Conservation (phyloP, 1,140 invertebrate species). For the Zaprionus nigranus region DNA sequence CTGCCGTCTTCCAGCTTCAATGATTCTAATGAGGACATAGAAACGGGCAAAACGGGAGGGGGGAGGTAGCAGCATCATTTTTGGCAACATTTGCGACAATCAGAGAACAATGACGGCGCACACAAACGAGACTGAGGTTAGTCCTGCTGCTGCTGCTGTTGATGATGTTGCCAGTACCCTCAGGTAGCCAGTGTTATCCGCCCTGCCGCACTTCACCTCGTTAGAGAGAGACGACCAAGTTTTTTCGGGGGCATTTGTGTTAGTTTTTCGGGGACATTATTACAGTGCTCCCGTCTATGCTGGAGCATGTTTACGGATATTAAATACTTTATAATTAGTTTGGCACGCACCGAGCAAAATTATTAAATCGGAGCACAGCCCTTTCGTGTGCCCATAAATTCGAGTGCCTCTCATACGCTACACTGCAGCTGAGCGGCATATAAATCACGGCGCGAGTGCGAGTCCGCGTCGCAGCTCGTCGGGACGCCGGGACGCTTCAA, state of each 20-base stretch:
- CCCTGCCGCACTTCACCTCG: constrained; percentile 19
- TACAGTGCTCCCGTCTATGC: constrained; percentile 49
- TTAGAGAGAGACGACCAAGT: constrained; percentile 66
- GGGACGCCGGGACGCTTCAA: too few relatives aligned
- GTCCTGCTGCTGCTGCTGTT: constrained; percentile 14
- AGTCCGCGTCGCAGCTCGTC: too few relatives aligned
- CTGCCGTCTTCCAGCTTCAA: constrained; percentile 15
- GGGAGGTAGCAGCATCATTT: constrained; percentile 1
- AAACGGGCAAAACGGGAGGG: not conserved
- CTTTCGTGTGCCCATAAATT: constrained; percentile 42
- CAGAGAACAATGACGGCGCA: constrained; percentile 26
- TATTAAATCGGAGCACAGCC: constrained; percentile 68
- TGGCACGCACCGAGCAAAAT: constrained; percentile 63
- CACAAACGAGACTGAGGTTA: not conserved
- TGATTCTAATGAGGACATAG: constrained; percentile 40
- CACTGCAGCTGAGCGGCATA: constrained; percentile 40
- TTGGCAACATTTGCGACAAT: constrained; percentile 40
- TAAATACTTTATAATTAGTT: constrained; percentile 82
- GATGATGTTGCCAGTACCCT: constrained; percentile 12
- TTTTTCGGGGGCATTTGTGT: constrained; percentile 48
- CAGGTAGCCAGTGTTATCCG: not conserved
- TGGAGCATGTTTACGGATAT: constrained; percentile 75
- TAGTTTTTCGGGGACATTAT: constrained; percentile 30
- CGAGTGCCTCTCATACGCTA: constrained; percentile 26
- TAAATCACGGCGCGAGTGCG: constrained; percentile 43